These are phyloP conservation scores for Rhinichthys klamathensis DNA, from an alignment of 2,113 vertebrate genomes.

Conservation along the genomic window DNA sequence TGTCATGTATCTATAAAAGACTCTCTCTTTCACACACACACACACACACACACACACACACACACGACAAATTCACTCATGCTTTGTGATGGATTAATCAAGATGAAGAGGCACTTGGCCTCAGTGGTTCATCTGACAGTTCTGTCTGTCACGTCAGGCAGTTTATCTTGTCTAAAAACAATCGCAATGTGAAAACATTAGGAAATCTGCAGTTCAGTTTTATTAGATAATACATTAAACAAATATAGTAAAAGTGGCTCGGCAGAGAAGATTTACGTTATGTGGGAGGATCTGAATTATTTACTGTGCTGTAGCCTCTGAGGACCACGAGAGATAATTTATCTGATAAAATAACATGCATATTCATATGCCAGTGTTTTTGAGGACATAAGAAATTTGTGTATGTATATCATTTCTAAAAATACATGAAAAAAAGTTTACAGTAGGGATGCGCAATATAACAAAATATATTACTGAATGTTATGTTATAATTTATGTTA, in stretches of 20 bases:
- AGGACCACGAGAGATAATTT: constrained; percentile 52
- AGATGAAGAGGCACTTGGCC: constrained; percentile 56
- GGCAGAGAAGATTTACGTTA: constrained; percentile 49
- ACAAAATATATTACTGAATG: too few species aligned
- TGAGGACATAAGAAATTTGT: constrained; percentile 41
- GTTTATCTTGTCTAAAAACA: constrained; percentile 36
- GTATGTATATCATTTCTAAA: background rate
- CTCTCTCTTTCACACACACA: constrained; percentile 2
- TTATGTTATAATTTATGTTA: too few species aligned
- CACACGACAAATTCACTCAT: background rate
- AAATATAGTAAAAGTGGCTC: constrained; percentile 54
- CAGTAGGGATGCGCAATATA: too few species aligned
- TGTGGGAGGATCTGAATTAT: constrained; percentile 58
- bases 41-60: background rate
- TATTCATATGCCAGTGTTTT: constrained; percentile 53
- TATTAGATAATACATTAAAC: constrained; percentile 60
- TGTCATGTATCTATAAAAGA: constrained; percentile 31
- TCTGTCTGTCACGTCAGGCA: constrained; percentile 35
- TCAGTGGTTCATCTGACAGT: constrained; percentile 45
- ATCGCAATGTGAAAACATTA: constrained; percentile 47
- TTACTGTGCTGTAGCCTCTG: constrained; percentile 43
- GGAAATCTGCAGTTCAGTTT: constrained; percentile 51
- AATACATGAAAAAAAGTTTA: background rate
- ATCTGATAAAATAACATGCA: constrained; percentile 56
- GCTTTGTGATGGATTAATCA: constrained; percentile 54